These are phyloP conservation scores for Polydrusus cervinus DNA, from an alignment of 2,888 invertebrate genomes.

Conservation along the genomic window DNA sequence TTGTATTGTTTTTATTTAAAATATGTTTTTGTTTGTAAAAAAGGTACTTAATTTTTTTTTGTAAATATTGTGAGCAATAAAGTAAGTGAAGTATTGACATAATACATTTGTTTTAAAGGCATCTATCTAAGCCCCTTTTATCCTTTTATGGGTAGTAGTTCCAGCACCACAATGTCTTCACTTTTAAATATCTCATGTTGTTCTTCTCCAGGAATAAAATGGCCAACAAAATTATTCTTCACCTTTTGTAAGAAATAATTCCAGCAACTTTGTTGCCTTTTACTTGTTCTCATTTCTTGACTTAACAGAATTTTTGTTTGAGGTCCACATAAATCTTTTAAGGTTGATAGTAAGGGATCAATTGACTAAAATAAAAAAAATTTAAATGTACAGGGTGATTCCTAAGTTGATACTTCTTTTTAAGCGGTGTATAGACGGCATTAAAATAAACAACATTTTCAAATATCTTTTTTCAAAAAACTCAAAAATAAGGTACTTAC, in stretches of 20 bases:
- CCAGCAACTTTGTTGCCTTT: slow-evolving; percentile 74
- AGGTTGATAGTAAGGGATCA: slow-evolving; percentile 76
- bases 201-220: slow-evolving; percentile 74
- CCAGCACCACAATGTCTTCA: too few species aligned
- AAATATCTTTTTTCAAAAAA: too few species aligned
- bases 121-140: too few species aligned
- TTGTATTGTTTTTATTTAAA: slow-evolving; percentile 25
- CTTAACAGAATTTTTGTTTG: slow-evolving; percentile 77
- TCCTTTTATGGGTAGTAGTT: slow-evolving; percentile 21
- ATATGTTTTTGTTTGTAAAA: slow-evolving; percentile 21
- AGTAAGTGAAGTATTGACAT: slow-evolving; percentile 16
- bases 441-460: too few species aligned
- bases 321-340: slow-evolving; percentile 71
- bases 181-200: slow-evolving; percentile 72
- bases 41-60: slow-evolving; percentile 17
- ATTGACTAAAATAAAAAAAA: slow-evolving; percentile 74
- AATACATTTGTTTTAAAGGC: slow-evolving; percentile 5
- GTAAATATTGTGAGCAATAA: slow-evolving; percentile 29
- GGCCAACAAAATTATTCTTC: slow-evolving; percentile 67
- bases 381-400: too few species aligned
- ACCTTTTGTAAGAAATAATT: slow-evolving; percentile 68
- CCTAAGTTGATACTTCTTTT: too few species aligned
- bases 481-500: too few species aligned
- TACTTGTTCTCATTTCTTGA: slow-evolving; percentile 81
- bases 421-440: too few species aligned